Percentiles rank a stretch among this genome's conserved stretches.
Evolutionary conservation across 1,140 invertebrate genomes (phyloP).

Genomic region (Panagrolaimus sp.): DNA sequence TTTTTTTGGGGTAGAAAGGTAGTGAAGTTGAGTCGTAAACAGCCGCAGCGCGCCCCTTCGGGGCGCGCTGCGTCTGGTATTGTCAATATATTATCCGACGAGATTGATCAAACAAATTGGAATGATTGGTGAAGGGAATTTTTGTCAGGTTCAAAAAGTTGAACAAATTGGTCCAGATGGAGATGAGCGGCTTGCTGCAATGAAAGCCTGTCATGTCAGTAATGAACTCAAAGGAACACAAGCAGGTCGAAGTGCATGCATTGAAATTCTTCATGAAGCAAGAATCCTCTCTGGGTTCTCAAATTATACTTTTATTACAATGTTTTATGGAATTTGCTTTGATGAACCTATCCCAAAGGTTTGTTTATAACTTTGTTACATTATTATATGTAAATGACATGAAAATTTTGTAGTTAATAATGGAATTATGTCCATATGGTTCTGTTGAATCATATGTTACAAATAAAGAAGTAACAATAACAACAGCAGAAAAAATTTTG

Average conservation of each 20-base stretch:
- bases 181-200: neutral
- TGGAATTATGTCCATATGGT: conserved; percentile 5
- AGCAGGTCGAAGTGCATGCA: neutral
- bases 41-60: too few species aligned
- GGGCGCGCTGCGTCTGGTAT: too few species aligned
- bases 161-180: neutral
- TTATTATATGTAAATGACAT: neutral
- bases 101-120: neutral
- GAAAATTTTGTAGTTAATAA: neutral
- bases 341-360: conserved; percentile 14
- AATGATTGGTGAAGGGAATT: conserved; percentile 3
- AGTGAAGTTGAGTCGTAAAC: too few species aligned
- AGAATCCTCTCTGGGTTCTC: neutral
- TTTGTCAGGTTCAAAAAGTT: conserved; percentile 2
- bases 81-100: neutral
- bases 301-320: neutral
- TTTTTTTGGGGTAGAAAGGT: too few species aligned
- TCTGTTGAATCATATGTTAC: neutral
- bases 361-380: neutral
- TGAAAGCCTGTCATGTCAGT: neutral
- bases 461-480: neutral
- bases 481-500: neutral
- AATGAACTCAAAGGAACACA: neutral
- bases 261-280: conserved; percentile 6
- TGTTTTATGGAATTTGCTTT: neutral